These are phyloP conservation scores for Ectemnius cavifrons DNA, from an alignment of 2,888 invertebrate genomes.

Conservation along the genomic window DNA sequence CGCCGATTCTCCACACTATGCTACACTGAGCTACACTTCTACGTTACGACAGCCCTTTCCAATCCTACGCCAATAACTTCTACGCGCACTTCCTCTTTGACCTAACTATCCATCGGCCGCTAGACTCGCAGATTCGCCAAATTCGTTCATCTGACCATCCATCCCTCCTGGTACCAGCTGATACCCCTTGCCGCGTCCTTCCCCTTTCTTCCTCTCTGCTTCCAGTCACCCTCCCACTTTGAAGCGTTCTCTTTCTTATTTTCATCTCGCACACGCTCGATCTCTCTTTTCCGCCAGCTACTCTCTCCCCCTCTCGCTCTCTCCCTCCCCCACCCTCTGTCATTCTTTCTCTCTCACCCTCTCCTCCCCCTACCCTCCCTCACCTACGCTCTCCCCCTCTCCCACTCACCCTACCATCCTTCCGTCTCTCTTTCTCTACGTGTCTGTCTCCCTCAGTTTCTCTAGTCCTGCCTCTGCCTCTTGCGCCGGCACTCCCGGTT, in stretches of 20 bases:
- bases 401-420: conserved; percentile 8
- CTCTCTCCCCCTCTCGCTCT: conserved; percentile 16
- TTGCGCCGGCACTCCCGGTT: conserved; percentile 71
- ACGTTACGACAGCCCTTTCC: too few species aligned
- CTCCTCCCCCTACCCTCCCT: conserved; percentile 9
- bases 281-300: conserved; percentile 47
- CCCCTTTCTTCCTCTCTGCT: background rate
- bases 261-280: conserved; percentile 50
- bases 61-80: too few species aligned
- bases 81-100: background rate
- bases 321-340: conserved; percentile 23
- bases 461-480: conserved; percentile 63
- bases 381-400: conserved; percentile 26
- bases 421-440: conserved; percentile 37
- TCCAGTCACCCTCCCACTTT: background rate
- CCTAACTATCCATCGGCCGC: conserved; percentile 24
- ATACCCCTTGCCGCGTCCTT: background rate
- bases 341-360: conserved; percentile 27
- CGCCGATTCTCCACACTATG: conserved; percentile 40
- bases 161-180: background rate
- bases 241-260: conserved; percentile 23
- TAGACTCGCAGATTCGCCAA: background rate
- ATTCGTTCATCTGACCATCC: background rate
- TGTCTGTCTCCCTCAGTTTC: conserved; percentile 39
- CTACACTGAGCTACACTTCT: conserved; percentile 32